A percentile compares a stretch with the other conserved stretches of the same genome.
Conservation (phyloP, 92 coral and sea anemone species). For the Paramuricea clavata region DNA sequence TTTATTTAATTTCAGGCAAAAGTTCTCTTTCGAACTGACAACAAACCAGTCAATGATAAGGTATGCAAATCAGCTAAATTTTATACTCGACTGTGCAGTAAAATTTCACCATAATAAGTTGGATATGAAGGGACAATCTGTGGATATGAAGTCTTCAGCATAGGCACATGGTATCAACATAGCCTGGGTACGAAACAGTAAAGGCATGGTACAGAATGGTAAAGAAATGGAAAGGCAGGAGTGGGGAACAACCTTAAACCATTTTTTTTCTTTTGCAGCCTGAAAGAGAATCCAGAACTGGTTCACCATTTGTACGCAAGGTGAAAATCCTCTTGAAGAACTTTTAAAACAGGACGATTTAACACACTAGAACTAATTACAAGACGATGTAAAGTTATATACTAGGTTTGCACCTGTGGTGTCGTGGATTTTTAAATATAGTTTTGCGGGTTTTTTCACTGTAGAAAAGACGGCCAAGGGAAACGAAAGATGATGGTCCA, state of each 20-base stretch:
- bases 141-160: too few relatives aligned
- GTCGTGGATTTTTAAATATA: too few relatives aligned
- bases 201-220: too few relatives aligned
- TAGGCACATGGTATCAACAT: too few relatives aligned
- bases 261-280: slow-evolving; percentile 42
- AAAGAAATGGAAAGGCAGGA: too few relatives aligned
- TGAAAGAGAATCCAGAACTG: slow-evolving; percentile 84
- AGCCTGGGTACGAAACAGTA: too few relatives aligned
- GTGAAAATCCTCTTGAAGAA: slow-evolving; percentile 45
- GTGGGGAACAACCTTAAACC: not conserved
- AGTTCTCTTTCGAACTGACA: slow-evolving; percentile 82
- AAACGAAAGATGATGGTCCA: slow-evolving; percentile 85
- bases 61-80: slow-evolving; percentile 5
- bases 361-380: too few relatives aligned
- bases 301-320: slow-evolving; percentile 81
- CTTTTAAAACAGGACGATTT: not conserved
- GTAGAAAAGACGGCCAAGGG: slow-evolving; percentile 86
- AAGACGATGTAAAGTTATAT: not conserved
- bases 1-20: slow-evolving; percentile 74
- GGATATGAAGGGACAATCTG: too few relatives aligned
- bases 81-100: not conserved
- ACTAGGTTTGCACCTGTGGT: too few relatives aligned
- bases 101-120: not conserved
- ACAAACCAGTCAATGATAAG: slow-evolving; percentile 57
- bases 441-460: not conserved